Conservation (phyloP, 2,888 invertebrate species). For the Apotomis turbidana region DNA sequence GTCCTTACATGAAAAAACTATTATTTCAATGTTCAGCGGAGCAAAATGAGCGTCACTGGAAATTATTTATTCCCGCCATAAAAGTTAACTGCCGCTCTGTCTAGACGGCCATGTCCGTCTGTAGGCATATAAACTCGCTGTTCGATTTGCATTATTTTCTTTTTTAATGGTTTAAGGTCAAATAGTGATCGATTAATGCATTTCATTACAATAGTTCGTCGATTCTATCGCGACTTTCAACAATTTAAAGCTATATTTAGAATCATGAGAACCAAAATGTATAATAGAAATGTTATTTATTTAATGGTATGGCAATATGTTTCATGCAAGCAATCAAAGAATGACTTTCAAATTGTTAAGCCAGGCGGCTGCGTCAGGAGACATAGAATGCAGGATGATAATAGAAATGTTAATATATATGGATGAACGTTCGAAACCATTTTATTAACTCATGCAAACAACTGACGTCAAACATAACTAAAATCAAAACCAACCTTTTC, state of each 20-base stretch:
- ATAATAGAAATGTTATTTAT: no score
- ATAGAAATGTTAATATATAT: no score
- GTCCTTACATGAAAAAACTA: constrained; percentile 5
- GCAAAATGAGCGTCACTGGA: constrained; percentile 23
- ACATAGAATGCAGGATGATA: no score
- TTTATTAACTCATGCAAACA: not conserved
- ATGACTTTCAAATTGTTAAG: no score
- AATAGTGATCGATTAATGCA: not conserved
- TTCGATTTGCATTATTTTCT: constrained; percentile 31
- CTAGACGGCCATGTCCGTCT: constrained; percentile 36
- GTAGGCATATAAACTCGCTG: constrained; percentile 35
- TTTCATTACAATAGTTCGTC: not conserved
- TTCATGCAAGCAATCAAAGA: no score
- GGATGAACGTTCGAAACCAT: no score
- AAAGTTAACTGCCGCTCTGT: constrained; percentile 35
- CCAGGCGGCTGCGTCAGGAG: no score
- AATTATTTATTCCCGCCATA: constrained; percentile 36
- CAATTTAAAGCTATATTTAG: no score
- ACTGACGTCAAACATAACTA: not conserved
- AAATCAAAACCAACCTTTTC: not conserved
- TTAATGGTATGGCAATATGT: no score
- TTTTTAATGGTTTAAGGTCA: not conserved
- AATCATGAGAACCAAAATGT: no score
- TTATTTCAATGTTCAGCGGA: constrained; percentile 28
- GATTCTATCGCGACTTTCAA: no score